These are phyloP conservation scores for Enteromius treurensis DNA, from an alignment of 2,797 vertebrate genomes.

Conservation along the genomic window DNA sequence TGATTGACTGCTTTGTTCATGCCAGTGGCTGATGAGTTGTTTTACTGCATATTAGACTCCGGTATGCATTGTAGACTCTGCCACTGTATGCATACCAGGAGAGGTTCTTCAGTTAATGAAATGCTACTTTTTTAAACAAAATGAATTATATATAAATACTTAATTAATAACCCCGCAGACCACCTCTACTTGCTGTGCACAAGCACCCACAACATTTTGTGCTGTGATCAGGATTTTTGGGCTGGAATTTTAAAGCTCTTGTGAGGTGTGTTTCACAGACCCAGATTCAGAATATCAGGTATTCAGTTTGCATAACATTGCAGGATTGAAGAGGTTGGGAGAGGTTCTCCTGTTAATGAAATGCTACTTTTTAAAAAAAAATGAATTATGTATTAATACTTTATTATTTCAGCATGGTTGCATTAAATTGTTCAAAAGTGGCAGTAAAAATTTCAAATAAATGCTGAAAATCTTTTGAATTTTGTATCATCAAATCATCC, in stretches of 20 bases:
- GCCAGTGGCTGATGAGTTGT: slow-evolving; percentile 24
- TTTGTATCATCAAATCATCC: background rate
- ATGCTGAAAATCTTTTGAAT: background rate
- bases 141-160: too few species aligned
- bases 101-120: background rate
- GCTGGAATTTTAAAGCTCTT: background rate
- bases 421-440: background rate
- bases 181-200: slow-evolving; percentile 20
- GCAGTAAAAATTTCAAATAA: background rate
- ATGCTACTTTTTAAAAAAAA: too few species aligned
- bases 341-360: too few species aligned
- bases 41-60: slow-evolving; percentile 10
- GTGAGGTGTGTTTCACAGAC: background rate
- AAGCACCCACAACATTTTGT: background rate
- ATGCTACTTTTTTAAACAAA: too few species aligned
- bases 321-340: background rate
- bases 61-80: background rate
- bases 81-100: background rate
- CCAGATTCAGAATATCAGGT: background rate
- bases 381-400: background rate
- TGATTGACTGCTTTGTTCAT: slow-evolving; percentile 44
- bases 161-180: slow-evolving; percentile 28
- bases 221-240: slow-evolving; percentile 2
- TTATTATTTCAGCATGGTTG: background rate
- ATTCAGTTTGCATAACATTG: background rate